Conservation (phyloP, 2,888 invertebrate species). For the Chrysotoxum bicinctum region DNA sequence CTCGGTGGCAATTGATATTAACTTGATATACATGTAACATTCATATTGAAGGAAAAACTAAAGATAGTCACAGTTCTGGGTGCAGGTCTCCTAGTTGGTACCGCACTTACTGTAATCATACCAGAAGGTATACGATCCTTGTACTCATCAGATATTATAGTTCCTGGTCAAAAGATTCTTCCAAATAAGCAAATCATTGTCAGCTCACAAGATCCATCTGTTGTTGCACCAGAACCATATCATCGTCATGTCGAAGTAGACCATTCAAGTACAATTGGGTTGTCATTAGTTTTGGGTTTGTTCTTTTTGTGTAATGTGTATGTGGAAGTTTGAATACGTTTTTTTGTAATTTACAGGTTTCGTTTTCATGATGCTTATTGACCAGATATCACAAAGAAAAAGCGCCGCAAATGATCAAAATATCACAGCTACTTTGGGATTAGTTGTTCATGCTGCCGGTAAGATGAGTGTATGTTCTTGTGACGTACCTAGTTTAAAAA, state of each 20-base stretch:
- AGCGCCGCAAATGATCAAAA: slow-evolving; percentile 86
- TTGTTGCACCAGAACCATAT: slow-evolving; percentile 77
- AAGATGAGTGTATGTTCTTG: slow-evolving; percentile 66
- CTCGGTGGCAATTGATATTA: background rate
- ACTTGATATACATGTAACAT: background rate
- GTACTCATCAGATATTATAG: slow-evolving; percentile 78
- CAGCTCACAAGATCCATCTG: slow-evolving; percentile 24
- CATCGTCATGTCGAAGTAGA: slow-evolving; percentile 73
- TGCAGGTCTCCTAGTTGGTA: slow-evolving; percentile 98
- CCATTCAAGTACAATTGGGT: slow-evolving; percentile 86
- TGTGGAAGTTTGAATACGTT: background rate
- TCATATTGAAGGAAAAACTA: slow-evolving; percentile 89
- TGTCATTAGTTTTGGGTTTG: slow-evolving; percentile 92
- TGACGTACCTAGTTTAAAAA: background rate
- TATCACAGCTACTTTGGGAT: slow-evolving; percentile 96
- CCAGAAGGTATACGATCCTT: slow-evolving; percentile 98
- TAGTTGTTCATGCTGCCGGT: slow-evolving; percentile 99
- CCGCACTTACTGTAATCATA: slow-evolving; percentile 98
- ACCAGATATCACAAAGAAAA: slow-evolving; percentile 87
- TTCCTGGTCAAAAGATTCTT: background rate
- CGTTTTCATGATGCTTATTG: slow-evolving; percentile 98
- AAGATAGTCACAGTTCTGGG: slow-evolving; percentile 97
- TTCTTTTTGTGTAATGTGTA: background rate
- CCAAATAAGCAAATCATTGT: slow-evolving; percentile 6
- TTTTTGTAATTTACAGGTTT: slow-evolving; percentile 85